These are phyloP conservation scores for Neodiprion lecontei DNA, from an alignment of 1,140 invertebrate genomes.

Conservation along the genomic window DNA sequence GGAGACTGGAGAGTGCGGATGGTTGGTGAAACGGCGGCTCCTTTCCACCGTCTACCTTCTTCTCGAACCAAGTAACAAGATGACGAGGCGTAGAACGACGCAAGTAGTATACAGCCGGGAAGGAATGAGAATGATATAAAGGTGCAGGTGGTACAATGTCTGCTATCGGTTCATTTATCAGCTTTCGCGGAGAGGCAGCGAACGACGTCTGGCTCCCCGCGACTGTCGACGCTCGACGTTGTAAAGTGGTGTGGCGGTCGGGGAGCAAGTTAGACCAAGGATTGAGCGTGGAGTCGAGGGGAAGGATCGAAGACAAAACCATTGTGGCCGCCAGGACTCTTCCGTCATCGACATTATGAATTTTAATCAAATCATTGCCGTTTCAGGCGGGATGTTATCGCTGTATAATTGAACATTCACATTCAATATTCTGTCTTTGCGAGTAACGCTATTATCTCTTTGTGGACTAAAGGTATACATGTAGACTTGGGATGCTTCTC, in stretches of 20 bases:
- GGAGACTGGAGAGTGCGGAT: no score
- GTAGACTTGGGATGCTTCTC: not conserved
- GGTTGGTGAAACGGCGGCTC: not conserved
- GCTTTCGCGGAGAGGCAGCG: constrained; percentile 38
- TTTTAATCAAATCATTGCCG: constrained; percentile 60
- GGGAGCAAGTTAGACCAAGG: not conserved
- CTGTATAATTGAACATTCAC: not conserved
- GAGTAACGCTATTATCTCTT: not conserved
- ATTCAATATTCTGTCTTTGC: not conserved
- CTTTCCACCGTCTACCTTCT: not conserved
- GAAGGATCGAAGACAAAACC: constrained; percentile 19
- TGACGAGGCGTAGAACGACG: constrained; percentile 14
- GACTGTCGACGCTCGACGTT: constrained; percentile 16
- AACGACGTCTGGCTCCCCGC: constrained; percentile 27
- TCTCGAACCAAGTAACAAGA: constrained; percentile 12
- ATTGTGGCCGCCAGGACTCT: constrained; percentile 43
- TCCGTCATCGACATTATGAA: constrained; percentile 52
- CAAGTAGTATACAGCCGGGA: constrained; percentile 15
- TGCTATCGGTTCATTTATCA: constrained; percentile 62
- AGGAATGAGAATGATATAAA: constrained; percentile 39
- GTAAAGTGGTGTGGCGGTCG: constrained; percentile 25
- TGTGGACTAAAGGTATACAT: not conserved
- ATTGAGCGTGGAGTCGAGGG: not conserved
- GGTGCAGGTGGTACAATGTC: constrained; percentile 53
- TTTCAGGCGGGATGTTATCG: constrained; percentile 29